Evolutionary conservation across 37 sponge, comb jelly and placozoan species (phyloP).

Genomic region (Lycopodina hypogea): DNA sequence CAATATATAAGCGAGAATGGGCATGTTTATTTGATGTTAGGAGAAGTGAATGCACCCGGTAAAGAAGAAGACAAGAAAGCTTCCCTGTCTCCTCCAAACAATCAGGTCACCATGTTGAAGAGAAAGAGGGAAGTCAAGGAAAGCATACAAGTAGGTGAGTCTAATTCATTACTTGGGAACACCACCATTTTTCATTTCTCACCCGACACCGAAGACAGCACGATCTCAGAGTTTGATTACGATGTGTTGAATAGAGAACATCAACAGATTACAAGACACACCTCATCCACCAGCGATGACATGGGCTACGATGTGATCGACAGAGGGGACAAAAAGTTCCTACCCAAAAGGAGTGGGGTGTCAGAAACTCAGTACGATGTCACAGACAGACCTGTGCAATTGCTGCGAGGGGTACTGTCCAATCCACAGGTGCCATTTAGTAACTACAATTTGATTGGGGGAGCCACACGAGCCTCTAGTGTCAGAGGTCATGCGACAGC

Average conservation of each 20-base stretch:
- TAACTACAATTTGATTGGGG: too few relatives aligned
- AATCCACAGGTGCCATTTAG: too few relatives aligned
- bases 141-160: not conserved
- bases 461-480: too few relatives aligned
- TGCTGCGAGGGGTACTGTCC: too few relatives aligned
- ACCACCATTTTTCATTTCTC: too few relatives aligned
- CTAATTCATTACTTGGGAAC: too few relatives aligned
- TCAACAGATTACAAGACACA: not conserved
- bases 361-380: too few relatives aligned
- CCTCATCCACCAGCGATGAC: not conserved
- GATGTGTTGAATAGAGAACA: too few relatives aligned
- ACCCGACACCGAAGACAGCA: too few relatives aligned
- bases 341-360: too few relatives aligned
- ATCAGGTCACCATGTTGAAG: not conserved
- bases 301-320: not conserved
- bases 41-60: not conserved
- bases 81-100: not conserved
- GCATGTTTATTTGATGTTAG: slow-evolving; percentile 9
- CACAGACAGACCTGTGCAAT: too few relatives aligned
- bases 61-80: not conserved
- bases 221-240: too few relatives aligned
- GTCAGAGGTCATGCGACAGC: not conserved
- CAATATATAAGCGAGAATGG: slow-evolving; percentile 19
- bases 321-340: not conserved
- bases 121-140: not conserved